Evolutionary conservation across 2,113 vertebrate genomes (phyloP), one percentile per base, ranked within the genome.

Genomic region (Pseudopodoces humilis): DNA sequence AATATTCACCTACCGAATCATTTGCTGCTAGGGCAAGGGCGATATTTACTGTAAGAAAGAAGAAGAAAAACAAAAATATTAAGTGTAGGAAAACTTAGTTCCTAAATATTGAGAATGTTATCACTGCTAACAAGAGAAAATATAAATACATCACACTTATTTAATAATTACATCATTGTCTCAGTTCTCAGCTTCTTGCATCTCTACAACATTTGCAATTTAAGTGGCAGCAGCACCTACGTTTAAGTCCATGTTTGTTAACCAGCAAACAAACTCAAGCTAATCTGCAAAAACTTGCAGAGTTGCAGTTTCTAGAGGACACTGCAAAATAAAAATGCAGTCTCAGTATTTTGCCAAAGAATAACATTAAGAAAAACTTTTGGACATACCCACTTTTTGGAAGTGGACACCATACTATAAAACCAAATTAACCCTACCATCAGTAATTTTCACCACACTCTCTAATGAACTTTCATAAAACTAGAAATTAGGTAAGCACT

Each of bases 1-100:
- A 37, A 72, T 55, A 18, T 47, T 92, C 22, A 98, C 98, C 96
- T 98, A 99, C 99, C 97, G 95, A 96, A 94, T 99, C 98, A 81
- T 98, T 99, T 47, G 98, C 98, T 97, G 98, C 97, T 35, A 99
- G 83, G 85, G 98, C 99, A 4, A 99, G 98, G 78, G 99, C 99
- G 96, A 99, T 83, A 95, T 99, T 99, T 69, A 99, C 99, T 99
- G 98, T 70, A 98, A 98, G 91, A 95, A 95, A 97, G 52, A 94
- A 52, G 56, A 94, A 24, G 13, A 47, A 79, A 69, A 83, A 12
- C 19, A 72, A 60, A 92, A 78, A 35, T 1, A 92, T 86, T 88
- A 93, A 82, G 37, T 89, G 37, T 67, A 94, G 82, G 67, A 94
- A 92, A 96, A 86, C 17, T 23, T 69, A 60, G 70, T 47, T 83